Evolutionary conservation across 2,113 vertebrate genomes (phyloP).

Genomic region (Neogale vison): DNA sequence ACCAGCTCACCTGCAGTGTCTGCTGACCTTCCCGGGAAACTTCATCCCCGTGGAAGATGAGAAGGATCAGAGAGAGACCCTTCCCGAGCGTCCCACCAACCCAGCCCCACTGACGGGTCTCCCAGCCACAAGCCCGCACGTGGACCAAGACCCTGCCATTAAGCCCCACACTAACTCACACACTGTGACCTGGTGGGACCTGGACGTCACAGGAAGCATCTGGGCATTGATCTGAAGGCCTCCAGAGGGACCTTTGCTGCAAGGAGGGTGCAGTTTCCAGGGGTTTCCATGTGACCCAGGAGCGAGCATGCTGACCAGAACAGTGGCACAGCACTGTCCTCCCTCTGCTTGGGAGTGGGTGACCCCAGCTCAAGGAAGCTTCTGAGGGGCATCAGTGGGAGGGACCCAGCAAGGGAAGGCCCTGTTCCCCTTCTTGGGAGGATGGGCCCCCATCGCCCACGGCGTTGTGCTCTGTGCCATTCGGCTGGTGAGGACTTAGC

Average conservation of each 20-base stretch:
- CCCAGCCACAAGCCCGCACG: background rate
- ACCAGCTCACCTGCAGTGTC: background rate
- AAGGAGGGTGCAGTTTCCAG: too few species aligned
- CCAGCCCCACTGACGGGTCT: background rate
- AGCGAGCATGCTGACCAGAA: too few species aligned
- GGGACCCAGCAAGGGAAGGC: background rate
- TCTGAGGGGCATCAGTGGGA: background rate
- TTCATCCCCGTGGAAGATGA: background rate
- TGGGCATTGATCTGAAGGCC: too few species aligned
- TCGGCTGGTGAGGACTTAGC: background rate
- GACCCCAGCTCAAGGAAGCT: too few species aligned
- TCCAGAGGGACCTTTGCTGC: too few species aligned
- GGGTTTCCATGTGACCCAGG: too few species aligned
- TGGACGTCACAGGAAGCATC: too few species aligned
- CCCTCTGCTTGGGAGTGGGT: too few species aligned
- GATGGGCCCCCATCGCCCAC: accelerated
- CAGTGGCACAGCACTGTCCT: too few species aligned
- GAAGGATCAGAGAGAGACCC: background rate
- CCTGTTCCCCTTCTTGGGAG: background rate
- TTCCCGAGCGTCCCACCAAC: accelerated
- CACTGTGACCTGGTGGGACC: too few species aligned
- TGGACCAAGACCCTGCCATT: background rate
- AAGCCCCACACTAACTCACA: too few species aligned
- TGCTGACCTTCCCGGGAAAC: background rate
- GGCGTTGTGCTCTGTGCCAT: background rate